A percentile compares a stretch with the other conserved stretches of the same genome.
Evolutionary conservation across 2,888 invertebrate species (phyloP).

Genomic region (Thyatira batis): DNA sequence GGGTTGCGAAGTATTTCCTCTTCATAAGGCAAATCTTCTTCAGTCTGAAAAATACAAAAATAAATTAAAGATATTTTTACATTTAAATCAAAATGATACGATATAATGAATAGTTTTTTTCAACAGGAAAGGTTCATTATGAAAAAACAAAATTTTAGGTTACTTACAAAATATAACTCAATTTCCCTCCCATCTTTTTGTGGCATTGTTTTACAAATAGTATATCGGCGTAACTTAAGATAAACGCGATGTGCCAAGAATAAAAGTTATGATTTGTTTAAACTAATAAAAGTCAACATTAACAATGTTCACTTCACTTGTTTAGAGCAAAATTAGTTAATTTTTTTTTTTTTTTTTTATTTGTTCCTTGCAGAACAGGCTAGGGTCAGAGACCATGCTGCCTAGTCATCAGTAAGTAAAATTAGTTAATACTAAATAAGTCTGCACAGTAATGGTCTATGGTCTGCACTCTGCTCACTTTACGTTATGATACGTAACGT

Average conservation of each 20-base stretch:
- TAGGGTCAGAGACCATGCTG: no score
- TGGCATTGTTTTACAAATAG: slow-evolving; percentile 51
- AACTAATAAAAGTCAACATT: not conserved
- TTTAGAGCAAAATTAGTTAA: no score
- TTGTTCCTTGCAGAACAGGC: no score
- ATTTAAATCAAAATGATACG: not conserved
- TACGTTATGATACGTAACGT: no score
- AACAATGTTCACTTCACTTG: no score
- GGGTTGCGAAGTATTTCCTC: slow-evolving; percentile 99
- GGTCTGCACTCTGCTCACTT: no score
- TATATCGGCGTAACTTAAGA: not conserved
- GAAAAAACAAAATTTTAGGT: not conserved
- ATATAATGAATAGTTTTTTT: not conserved
- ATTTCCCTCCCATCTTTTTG: slow-evolving; percentile 74
- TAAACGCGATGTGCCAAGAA: not conserved
- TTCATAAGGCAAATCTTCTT: slow-evolving; percentile 98
- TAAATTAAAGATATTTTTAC: slow-evolving; percentile 7
- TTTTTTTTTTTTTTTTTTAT: no score
- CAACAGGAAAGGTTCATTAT: no score
- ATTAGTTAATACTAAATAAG: no score
- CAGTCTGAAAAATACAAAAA: slow-evolving; percentile 82
- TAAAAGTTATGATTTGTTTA: not conserved
- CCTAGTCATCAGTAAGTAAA: no score
- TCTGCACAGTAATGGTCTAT: no score
- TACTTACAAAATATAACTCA: slow-evolving; percentile 79